Base-by-base conservation (phyloP, 2,888 invertebrate species). In the Cheilosia variabilis region DNA sequence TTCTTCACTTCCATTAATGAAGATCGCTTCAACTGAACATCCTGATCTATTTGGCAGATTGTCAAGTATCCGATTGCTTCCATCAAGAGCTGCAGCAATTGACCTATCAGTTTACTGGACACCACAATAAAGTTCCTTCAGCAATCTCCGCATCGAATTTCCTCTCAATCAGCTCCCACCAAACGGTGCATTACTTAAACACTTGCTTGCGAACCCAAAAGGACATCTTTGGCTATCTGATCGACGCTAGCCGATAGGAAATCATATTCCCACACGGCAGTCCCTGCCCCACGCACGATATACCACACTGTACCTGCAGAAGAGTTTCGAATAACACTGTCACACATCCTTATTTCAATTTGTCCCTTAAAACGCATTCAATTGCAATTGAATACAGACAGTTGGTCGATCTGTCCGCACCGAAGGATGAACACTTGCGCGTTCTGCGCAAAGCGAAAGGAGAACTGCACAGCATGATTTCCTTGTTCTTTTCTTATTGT, bases 111-210 rank as follows among this genome's bases (percentile, higher is more conserved):
- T 71, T 80, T 63, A 52, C 55, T 62, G 17, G 13, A 76, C 81
- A 81, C 86, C 81, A 81, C 81, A 86, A 66, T 62, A 68, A 75
- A 75, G 75, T 75, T 52, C 45, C 17, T 43, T 7, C 3, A 43
- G 34, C 57, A 69, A 84, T 80, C 66, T 76, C 55, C 69, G 71
- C 72, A 81, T 86, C 86, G 68, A 81, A 71, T 86, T 86, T 68
- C 81, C 52, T 72, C 62, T 81, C 77, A 68, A 84, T 80, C 69
- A 69, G 41, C 24, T 80, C 9, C 13, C 19, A 43, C 69, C 27
- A 60, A 55, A 34, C n/a, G 41, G 62, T 31, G 17, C 57, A 24
- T 60, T 60, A 22, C 43, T 41, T 53, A 19, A 52, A 17, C 55
- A 53, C 43, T 72, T 55, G 19, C 17, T 52, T 63, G 4, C 43